These are phyloP conservation scores for Helarctos malayanus DNA, from an alignment of 2,797 vertebrate species.

Conservation along the genomic window DNA sequence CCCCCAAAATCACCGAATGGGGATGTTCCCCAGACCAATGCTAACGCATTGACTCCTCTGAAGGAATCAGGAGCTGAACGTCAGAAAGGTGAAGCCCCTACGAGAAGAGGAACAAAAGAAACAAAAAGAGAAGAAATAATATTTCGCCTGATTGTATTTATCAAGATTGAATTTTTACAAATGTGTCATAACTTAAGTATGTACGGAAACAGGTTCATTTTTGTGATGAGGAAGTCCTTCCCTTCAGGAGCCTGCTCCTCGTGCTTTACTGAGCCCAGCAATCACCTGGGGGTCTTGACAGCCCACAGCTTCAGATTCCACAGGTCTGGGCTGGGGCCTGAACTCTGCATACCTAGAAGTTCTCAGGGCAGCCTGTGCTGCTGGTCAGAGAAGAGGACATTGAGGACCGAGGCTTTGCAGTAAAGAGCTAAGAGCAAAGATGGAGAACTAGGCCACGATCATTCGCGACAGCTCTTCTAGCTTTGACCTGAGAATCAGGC, in stretches of 20 bases:
- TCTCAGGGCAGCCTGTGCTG: not conserved
- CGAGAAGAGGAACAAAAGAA: not conserved
- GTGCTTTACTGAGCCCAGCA: not conserved
- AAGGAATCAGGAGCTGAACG: not conserved
- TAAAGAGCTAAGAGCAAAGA: not conserved
- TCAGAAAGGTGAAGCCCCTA: not conserved
- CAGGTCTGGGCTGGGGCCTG: not conserved
- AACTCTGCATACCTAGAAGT: not conserved
- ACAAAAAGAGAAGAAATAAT: not conserved
- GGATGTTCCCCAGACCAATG: not conserved
- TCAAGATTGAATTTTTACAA: not conserved
- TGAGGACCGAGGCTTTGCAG: not conserved
- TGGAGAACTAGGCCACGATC: not conserved
- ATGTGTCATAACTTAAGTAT: not conserved
- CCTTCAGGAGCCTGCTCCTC: not conserved
- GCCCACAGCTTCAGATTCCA: not conserved
- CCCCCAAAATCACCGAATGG: accelerated
- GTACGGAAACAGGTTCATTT: not conserved
- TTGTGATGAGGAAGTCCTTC: not conserved
- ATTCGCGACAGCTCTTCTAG: not conserved
- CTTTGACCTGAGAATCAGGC: not conserved
- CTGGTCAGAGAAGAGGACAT: not conserved
- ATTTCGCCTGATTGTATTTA: not conserved
- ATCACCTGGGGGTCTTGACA: not conserved
- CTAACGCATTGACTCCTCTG: not conserved